phyloP scores from a whole-genome alignment of 2,888 invertebrate genomes.

The Diarsia dahlii region DNA sequence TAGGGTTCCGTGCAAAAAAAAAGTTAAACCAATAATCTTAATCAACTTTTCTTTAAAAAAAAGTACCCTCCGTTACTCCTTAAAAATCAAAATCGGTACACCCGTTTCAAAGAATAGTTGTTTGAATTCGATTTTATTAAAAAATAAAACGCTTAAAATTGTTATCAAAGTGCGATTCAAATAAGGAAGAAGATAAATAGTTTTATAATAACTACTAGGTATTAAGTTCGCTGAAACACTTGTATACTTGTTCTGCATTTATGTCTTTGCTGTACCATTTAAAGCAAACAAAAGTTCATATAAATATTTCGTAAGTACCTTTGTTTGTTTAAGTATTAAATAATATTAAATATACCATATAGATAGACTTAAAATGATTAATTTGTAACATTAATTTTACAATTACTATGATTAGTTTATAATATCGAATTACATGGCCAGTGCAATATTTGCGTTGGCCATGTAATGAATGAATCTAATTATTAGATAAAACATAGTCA shows the following conservation, averaged over 20 bases:
- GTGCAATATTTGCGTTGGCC: background rate
- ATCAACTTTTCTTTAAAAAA: too few relatives aligned
- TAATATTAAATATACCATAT: background rate
- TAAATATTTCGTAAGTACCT: background rate
- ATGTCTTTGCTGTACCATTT: background rate
- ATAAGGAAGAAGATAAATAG: too few relatives aligned
- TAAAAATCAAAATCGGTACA: too few relatives aligned
- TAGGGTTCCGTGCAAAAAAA: too few relatives aligned
- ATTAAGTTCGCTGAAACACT: background rate
- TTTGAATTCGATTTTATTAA: too few relatives aligned
- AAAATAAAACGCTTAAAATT: too few relatives aligned
- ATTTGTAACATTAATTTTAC: conserved; percentile 1
- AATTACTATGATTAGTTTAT: background rate
- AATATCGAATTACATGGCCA: background rate
- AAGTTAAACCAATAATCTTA: too few relatives aligned
- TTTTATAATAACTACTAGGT: background rate
- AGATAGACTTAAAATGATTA: background rate
- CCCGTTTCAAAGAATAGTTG: too few relatives aligned
- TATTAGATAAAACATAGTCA: background rate
- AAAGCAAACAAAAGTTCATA: background rate
- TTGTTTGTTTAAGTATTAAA: background rate
- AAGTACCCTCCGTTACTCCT: too few relatives aligned
- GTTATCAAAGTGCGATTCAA: too few relatives aligned
- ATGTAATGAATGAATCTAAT: too few relatives aligned
- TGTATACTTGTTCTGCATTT: background rate